These are phyloP conservation scores for Zaprionus lachaisei DNA, from an alignment of 1,140 invertebrate species.

Conservation along the genomic window DNA sequence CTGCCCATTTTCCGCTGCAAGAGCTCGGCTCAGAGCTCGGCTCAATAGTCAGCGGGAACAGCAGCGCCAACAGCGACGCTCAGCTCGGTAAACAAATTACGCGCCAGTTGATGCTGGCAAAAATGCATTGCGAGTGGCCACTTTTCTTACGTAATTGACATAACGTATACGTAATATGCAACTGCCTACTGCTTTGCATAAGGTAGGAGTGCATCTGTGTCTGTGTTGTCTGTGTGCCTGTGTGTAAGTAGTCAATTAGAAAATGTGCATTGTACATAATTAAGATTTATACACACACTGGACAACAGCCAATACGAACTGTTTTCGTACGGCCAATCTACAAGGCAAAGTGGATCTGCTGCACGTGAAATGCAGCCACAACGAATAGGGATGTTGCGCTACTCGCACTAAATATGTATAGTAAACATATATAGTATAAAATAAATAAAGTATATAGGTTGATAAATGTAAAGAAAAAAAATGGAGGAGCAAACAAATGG, in stretches of 20 bases:
- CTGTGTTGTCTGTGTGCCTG: constrained; percentile 7
- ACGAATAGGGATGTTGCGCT: constrained; percentile 32
- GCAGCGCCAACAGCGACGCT: background rate
- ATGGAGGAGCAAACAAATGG: too few species aligned
- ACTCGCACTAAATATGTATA: too few species aligned
- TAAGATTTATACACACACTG: constrained; percentile 74
- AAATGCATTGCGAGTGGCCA: constrained; percentile 54
- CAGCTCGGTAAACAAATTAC: constrained; percentile 72
- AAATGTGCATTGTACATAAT: constrained; percentile 81
- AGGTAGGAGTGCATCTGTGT: constrained; percentile 10
- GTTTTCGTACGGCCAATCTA: constrained; percentile 45
- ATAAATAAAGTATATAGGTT: background rate
- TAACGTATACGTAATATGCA: constrained; percentile 74
- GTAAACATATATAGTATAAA: too few species aligned
- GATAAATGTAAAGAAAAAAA: too few species aligned
- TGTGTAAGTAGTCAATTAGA: constrained; percentile 73
- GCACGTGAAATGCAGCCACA: constrained; percentile 30
- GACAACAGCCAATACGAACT: constrained; percentile 71
- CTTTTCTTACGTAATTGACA: constrained; percentile 82
- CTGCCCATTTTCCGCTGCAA: constrained; percentile 17
- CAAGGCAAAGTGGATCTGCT: constrained; percentile 18
- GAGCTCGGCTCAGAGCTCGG: background rate
- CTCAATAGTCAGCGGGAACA: background rate
- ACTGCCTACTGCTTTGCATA: constrained; percentile 17
- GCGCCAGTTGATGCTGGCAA: constrained; percentile 39